These are phyloP conservation scores for Euproctis similis DNA, from an alignment of 2,888 invertebrate species.

Conservation along the genomic window DNA sequence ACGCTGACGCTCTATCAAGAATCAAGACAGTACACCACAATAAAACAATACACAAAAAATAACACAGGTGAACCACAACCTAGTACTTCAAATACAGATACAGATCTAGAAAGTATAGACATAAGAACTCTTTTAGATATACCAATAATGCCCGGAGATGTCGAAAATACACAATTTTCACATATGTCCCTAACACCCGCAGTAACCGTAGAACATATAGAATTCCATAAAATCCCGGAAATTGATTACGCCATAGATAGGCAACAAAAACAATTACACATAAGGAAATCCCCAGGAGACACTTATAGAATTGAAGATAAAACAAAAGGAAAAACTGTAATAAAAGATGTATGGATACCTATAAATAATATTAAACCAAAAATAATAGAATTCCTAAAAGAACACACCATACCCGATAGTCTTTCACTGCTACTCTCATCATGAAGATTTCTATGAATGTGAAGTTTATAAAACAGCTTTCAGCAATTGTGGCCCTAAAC, in stretches of 20 bases:
- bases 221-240: too few species aligned
- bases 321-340: conserved; percentile 7
- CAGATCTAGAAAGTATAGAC: too few species aligned
- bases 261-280: conserved; percentile 24
- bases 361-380: conserved; percentile 16
- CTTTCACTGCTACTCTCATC: conserved; percentile 4
- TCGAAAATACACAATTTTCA: too few species aligned
- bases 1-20: too few species aligned
- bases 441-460: conserved; percentile 4
- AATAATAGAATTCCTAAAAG: conserved; percentile 8
- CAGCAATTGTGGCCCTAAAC: conserved; percentile 15
- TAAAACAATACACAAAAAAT: conserved; percentile 7
- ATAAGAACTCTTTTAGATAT: conserved; percentile 1
- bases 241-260: conserved; percentile 26
- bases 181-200: too few species aligned
- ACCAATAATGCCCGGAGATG: conserved; percentile 12
- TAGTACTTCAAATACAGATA: background rate
- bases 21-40: conserved; percentile 1
- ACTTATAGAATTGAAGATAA: conserved; percentile 18
- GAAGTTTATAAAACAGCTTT: conserved; percentile 16
- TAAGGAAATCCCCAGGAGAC: conserved; percentile 14
- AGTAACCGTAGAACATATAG: too few species aligned
- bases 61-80: background rate
- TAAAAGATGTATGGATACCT: too few species aligned
- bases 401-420: conserved; percentile 5